These are phyloP conservation scores for Falco rusticolus DNA, from an alignment of 2,797 vertebrate species.

Conservation along the genomic window DNA sequence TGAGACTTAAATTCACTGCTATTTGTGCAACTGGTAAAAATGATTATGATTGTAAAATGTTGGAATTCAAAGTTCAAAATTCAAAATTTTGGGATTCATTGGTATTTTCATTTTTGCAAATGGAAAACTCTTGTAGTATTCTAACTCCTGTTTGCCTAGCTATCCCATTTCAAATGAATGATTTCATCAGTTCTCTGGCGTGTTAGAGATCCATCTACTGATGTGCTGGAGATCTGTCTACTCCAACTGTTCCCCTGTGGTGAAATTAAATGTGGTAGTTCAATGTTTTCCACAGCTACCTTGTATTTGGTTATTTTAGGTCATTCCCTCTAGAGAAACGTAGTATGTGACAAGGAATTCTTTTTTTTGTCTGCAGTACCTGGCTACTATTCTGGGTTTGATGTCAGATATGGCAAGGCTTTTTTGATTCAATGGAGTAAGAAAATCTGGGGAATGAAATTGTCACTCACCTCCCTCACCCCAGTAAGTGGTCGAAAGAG, in stretches of 20 bases:
- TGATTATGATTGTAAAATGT: not conserved
- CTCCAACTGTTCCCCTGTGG: not conserved
- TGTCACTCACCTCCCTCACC: not conserved
- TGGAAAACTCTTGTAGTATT: not conserved
- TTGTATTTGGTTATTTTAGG: not conserved
- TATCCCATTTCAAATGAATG: not conserved
- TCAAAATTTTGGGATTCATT: not conserved
- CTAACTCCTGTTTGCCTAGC: not conserved
- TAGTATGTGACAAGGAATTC: not conserved
- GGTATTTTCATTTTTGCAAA: not conserved
- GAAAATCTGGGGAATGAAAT: not conserved
- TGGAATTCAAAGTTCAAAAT: not conserved
- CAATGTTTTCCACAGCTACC: not conserved
- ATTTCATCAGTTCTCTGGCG: not conserved
- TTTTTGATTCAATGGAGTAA: not conserved
- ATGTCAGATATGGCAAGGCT: not conserved
- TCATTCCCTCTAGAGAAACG: not conserved
- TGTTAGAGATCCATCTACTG: not conserved
- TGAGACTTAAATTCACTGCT: not conserved
- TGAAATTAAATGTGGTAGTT: not conserved
- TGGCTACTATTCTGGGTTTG: not conserved
- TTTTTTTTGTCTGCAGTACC: not conserved
- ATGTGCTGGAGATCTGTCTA: no score
- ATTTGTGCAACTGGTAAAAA: not conserved
- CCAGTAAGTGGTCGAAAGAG: not conserved